Evolutionary conservation across 2,888 invertebrate species (phyloP).

Genomic region (Gerris lacustris): DNA sequence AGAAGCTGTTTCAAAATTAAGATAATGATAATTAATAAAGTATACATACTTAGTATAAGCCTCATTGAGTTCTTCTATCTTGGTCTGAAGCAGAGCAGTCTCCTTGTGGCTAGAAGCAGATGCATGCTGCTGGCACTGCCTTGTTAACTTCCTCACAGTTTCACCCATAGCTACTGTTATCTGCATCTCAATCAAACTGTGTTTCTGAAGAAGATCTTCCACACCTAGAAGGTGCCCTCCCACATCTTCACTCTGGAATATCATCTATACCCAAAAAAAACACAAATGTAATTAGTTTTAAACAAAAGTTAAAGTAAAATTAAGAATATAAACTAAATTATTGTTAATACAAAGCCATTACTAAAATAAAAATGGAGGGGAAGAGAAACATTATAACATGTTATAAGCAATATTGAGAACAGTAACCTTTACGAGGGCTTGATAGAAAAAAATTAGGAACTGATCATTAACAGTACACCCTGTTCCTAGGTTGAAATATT

Average conservation of each 20-base stretch:
- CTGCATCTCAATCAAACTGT: constrained; percentile 82
- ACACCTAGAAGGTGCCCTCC: constrained; percentile 90
- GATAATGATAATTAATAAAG: no score
- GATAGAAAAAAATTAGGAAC: no score
- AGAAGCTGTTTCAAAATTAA: no score
- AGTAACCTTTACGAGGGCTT: no score
- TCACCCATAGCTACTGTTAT: constrained; percentile 73
- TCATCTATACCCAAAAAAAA: neutral
- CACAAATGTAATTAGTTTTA: neutral
- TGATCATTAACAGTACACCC: no score
- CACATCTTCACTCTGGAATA: constrained; percentile 65
- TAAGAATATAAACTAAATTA: no score
- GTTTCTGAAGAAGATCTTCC: constrained; percentile 87
- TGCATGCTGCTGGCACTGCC: constrained; percentile 50
- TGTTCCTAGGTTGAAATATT: no score
- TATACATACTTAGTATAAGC: constrained; percentile 56
- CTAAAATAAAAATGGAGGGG: no score
- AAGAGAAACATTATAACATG: no score
- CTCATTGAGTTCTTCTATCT: constrained; percentile 60
- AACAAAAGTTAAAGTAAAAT: neutral
- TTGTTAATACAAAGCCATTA: no score
- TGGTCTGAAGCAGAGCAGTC: constrained; percentile 51
- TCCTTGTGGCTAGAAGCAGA: constrained; percentile 44
- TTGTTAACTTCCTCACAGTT: constrained; percentile 62
- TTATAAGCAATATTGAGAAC: no score